Evolutionary conservation across 2,797 vertebrate species (phyloP), one percentile per base, ranked within the genome.

Genomic region (Dipus sagitta): DNA sequence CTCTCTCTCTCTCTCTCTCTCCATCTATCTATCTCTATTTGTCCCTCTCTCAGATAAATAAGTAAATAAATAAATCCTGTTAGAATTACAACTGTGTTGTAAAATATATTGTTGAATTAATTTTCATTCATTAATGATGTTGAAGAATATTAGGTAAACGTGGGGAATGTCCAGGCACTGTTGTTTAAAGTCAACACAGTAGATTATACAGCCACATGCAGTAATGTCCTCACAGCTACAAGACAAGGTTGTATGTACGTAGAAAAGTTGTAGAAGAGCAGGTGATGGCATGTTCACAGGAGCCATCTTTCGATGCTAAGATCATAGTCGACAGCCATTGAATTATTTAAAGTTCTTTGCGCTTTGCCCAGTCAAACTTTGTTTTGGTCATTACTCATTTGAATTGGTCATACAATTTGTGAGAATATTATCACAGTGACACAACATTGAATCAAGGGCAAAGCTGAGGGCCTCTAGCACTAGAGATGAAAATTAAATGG

Each of bases 391-490:
- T 23, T 32, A 76, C 75, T 15, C 30, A 21, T 67, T 91, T 79
- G 58, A 83, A 72, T 77, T 75, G 38, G 38, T 64, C 60, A 91
- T 58, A 82, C 42, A 74, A 79, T 78, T 83, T 76, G 79, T 90
- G 60, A 92, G 62, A 68, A 4, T 74, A 24, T 42, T 88, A n/a
- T 38, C 5, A 13, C 1, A 13, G 42, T 74, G 72, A 84, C 80
- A 84, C 14, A 58, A 83, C 76, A 94, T 1, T n/a, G 30, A 95
- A 81, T 80, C 18, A 68, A 94, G 58, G 47, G 74, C 17, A 58
- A 85, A 78, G 68, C 15, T 82, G 28, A 34, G 68, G 26, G 47
- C 38, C 34, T 54, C 9, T 47, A 80, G 47, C 52, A 20, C 28
- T n/a, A 74, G 64, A 79, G 24, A 54, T 70, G 34, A 26, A 86